These are phyloP conservation scores for Carassius auratus DNA, from an alignment of 2,113 vertebrate genomes.

Conservation along the genomic window DNA sequence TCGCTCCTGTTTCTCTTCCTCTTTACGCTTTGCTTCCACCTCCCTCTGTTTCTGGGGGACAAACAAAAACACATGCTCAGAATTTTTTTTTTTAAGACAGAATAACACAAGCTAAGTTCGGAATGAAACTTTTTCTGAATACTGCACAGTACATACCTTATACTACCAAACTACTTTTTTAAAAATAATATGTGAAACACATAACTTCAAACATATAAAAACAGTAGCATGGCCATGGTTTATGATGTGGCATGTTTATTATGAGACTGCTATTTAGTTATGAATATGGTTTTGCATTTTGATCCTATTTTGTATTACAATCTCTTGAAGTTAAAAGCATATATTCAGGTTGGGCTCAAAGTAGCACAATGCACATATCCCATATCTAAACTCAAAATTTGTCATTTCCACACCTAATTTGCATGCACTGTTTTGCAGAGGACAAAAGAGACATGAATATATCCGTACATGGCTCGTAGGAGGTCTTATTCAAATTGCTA, in stretches of 20 bases:
- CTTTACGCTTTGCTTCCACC: slow-evolving; percentile 67
- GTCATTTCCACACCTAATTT: too few relatives aligned
- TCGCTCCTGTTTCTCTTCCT: slow-evolving; percentile 70
- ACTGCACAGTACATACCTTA: background rate
- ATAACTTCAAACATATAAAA: background rate
- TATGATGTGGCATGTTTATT: background rate
- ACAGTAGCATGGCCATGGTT: background rate
- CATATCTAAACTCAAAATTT: too few relatives aligned
- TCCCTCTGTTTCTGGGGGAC: slow-evolving; percentile 72
- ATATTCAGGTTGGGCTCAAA: background rate
- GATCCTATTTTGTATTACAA: background rate
- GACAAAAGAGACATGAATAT: too few relatives aligned
- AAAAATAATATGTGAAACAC: background rate
- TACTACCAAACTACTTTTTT: background rate
- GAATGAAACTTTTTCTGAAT: background rate
- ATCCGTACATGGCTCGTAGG: too few relatives aligned
- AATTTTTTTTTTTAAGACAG: background rate
- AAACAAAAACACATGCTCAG: background rate
- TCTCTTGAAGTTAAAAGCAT: background rate
- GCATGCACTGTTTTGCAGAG: too few relatives aligned
- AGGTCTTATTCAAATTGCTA: too few relatives aligned
- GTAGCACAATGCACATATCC: too few relatives aligned
- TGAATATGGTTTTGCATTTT: background rate
- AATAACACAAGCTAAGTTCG: background rate
- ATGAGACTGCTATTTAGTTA: background rate